Evolutionary conservation across 2,797 vertebrate species (phyloP).

Genomic region (Eulemur albifrons): DNA sequence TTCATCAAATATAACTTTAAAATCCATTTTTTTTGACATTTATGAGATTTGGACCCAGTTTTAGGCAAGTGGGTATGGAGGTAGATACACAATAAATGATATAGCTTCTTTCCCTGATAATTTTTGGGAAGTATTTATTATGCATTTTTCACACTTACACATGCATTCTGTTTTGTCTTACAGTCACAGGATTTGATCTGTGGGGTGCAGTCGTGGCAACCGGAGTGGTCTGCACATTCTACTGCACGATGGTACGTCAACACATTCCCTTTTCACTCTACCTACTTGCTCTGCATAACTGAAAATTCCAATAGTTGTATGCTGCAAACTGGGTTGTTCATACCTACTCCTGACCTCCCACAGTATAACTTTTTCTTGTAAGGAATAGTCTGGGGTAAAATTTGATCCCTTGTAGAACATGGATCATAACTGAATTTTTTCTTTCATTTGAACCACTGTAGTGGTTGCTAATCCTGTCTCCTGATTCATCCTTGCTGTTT

Average conservation of each 20-base stretch:
- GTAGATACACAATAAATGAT: not conserved
- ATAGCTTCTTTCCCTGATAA: not conserved
- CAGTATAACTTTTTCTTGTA: not conserved
- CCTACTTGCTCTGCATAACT: not conserved
- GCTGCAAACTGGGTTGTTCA: not conserved
- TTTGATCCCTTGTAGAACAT: not conserved
- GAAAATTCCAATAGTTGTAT: not conserved
- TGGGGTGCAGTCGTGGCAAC: constrained; percentile 96
- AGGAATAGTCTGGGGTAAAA: not conserved
- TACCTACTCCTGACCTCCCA: not conserved
- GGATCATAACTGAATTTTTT: not conserved
- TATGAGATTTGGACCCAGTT: not conserved
- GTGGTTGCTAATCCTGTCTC: not conserved
- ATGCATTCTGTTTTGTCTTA: constrained; percentile 63
- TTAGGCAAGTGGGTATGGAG: not conserved
- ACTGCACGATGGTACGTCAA: constrained; percentile 93
- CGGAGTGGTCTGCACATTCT: constrained; percentile 96
- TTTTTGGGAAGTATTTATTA: not conserved
- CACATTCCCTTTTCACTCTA: not conserved
- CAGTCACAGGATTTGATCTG: constrained; percentile 94
- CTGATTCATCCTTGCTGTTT: not conserved
- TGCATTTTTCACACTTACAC: not conserved
- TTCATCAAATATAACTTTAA: not conserved
- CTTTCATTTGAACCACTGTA: not conserved
- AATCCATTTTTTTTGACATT: not conserved